Conservation (phyloP, 2,797 vertebrate genomes). For the Fratercula arctica region DNA sequence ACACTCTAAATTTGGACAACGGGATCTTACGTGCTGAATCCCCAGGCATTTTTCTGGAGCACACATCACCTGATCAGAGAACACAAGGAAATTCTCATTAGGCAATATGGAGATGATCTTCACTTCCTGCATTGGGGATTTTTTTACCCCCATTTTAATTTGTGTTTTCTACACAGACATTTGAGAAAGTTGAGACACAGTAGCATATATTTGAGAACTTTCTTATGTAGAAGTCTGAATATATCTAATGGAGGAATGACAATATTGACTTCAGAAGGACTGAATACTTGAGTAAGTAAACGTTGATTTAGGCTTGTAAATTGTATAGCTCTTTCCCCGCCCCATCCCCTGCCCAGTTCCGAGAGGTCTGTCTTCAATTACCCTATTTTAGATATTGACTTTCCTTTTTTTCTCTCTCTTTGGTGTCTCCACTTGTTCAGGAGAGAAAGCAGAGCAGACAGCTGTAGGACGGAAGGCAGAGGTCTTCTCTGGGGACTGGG, state of each 20-base stretch:
- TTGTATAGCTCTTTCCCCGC: background rate
- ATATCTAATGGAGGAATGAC: background rate
- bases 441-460: background rate
- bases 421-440: background rate
- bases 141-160: fast-evolving
- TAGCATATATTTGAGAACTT: background rate
- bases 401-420: background rate
- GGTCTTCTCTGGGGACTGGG: background rate
- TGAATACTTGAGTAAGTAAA: background rate
- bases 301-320: background rate
- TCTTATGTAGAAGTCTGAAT: background rate
- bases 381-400: fast-evolving
- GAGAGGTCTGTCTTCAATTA: background rate
- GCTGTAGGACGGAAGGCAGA: background rate
- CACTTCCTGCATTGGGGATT: background rate
- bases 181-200: background rate
- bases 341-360: fast-evolving
- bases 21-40: background rate
- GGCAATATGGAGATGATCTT: background rate
- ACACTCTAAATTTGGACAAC: background rate
- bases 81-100: background rate
- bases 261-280: background rate
- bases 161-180: background rate
- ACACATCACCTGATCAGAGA: background rate
- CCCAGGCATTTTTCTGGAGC: background rate